Evolutionary conservation across 2,888 invertebrate species (phyloP).

Genomic region (Xestia c-nigrum): DNA sequence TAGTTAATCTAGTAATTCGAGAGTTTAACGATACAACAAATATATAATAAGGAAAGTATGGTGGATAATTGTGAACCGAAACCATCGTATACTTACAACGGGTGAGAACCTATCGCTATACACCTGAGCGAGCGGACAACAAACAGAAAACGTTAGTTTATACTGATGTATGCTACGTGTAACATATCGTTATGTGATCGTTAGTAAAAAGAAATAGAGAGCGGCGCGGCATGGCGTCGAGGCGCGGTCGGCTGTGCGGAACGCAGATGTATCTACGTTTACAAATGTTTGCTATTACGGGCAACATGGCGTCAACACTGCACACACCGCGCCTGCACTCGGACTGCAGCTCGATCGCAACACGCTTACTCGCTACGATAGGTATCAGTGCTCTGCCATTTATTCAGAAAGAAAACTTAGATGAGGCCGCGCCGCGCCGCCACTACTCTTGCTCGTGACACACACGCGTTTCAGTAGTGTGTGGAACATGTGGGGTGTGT

Average conservation of each 20-base stretch:
- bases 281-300: neutral
- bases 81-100: conserved; percentile 83
- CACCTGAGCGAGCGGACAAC: conserved; percentile 86
- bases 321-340: neutral
- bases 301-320: neutral
- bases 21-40: conserved; percentile 40
- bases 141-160: conserved; percentile 82
- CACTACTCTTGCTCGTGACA: neutral
- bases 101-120: conserved; percentile 83
- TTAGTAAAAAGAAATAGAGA: neutral
- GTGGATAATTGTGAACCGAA: conserved; percentile 68
- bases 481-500: neutral
- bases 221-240: neutral
- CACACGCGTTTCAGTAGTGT: neutral
- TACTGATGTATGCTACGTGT: conserved; percentile 69
- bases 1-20: conserved; percentile 34
- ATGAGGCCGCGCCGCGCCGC: neutral
- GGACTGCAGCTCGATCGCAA: neutral
- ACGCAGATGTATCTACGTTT: neutral
- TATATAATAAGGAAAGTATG: conserved; percentile 39
- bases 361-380: neutral
- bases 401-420: neutral
- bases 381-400: neutral
- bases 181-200: conserved; percentile 7
- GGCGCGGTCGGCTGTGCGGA: neutral